phyloP scores from a whole-genome alignment of 2,113 vertebrate genomes.

The Nibea albiflora region DNA sequence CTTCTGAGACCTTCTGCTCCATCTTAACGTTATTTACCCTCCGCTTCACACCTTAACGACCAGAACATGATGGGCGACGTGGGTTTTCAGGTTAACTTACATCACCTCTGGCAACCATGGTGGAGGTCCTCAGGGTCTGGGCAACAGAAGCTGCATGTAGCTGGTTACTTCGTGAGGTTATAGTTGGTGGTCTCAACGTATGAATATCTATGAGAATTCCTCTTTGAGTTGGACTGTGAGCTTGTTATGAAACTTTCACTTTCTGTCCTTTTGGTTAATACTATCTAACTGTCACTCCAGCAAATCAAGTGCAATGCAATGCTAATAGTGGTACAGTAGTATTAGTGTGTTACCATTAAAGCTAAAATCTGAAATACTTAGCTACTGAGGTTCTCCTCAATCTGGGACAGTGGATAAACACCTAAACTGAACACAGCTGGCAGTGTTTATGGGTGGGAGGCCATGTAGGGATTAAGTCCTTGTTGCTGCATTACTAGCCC shows the following conservation, averaged over 20 bases:
- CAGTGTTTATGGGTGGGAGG: not conserved
- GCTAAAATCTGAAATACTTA: not conserved
- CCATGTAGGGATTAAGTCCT: not conserved
- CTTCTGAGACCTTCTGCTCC: constrained; percentile 83
- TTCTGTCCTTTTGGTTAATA: not conserved
- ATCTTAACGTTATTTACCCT: not conserved
- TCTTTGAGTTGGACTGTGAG: constrained; percentile 1
- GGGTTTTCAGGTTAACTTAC: not conserved
- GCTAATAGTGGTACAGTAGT: not conserved
- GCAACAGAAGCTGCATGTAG: not conserved
- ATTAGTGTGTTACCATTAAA: not conserved
- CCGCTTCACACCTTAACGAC: not conserved
- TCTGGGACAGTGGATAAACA: not conserved
- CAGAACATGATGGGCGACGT: not conserved
- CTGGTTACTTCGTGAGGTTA: not conserved
- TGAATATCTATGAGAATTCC: not conserved
- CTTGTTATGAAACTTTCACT: not conserved
- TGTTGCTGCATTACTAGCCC: not conserved
- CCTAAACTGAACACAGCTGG: not conserved
- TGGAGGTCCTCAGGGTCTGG: constrained; percentile 2
- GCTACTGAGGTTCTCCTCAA: not conserved
- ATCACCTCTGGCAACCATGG: constrained; percentile 3
- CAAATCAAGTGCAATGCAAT: not conserved
- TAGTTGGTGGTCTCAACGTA: not conserved
- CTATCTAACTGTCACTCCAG: not conserved